These are phyloP conservation scores for Hypotaenidia philippensis DNA, from an alignment of 2,797 vertebrate genomes.

Conservation along the genomic window DNA sequence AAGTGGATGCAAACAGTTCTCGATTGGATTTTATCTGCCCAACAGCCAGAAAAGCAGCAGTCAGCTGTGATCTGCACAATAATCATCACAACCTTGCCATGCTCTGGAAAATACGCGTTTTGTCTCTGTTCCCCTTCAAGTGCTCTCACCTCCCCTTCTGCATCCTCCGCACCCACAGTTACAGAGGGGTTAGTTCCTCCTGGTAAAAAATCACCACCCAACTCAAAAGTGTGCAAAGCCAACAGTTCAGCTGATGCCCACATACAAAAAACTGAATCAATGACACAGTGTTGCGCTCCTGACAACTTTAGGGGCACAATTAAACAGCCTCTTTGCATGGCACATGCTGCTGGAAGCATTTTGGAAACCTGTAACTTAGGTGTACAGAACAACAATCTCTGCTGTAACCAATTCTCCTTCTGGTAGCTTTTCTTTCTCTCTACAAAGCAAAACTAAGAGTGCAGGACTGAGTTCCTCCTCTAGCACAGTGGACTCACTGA, in stretches of 20 bases:
- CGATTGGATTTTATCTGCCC: background rate
- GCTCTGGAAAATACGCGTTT: background rate
- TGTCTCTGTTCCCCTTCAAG: background rate
- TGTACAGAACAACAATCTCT: too few relatives aligned
- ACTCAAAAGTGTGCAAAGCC: background rate
- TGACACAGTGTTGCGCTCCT: background rate
- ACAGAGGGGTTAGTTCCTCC: background rate
- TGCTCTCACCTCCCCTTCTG: background rate
- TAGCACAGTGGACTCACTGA: accelerated
- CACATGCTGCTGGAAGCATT: background rate
- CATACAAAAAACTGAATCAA: background rate
- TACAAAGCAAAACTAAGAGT: background rate
- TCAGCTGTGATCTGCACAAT: background rate
- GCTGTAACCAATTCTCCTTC: background rate
- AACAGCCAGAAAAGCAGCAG: background rate
- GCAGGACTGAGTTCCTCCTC: background rate
- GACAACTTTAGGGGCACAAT: background rate
- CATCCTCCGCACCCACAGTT: background rate
- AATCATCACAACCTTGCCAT: background rate
- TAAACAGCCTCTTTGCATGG: background rate
- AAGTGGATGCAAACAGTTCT: background rate
- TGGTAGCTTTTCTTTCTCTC: background rate
- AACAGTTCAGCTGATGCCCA: background rate
- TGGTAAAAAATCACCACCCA: background rate
- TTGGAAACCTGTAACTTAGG: background rate